Evolutionary conservation across 2,797 vertebrate species (phyloP).

Genomic region (Dromococcyx pavoninus): DNA sequence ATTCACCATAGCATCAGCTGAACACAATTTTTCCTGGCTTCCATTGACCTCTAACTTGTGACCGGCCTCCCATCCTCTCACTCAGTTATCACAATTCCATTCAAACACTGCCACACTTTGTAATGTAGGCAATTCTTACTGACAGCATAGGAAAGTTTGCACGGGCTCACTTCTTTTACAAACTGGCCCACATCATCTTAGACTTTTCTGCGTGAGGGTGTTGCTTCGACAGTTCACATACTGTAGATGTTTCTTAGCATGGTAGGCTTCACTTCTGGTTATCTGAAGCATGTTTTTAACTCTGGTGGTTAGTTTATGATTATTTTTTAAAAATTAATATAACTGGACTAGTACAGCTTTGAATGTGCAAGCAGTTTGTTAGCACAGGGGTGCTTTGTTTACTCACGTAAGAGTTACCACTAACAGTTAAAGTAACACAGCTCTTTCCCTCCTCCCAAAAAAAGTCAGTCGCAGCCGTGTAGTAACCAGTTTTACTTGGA

Average conservation of each 20-base stretch:
- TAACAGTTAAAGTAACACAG: not conserved
- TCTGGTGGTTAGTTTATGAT: not conserved
- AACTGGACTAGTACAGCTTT: not conserved
- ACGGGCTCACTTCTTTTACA: not conserved
- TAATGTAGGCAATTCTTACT: slow-evolving; percentile 45
- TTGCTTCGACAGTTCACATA: not conserved
- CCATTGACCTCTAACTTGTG: slow-evolving; percentile 57
- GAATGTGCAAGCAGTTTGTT: not conserved
- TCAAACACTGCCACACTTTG: slow-evolving; percentile 73
- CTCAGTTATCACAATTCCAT: slow-evolving; percentile 38
- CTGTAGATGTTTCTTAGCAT: not conserved
- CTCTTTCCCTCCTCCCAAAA: not conserved
- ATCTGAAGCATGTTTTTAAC: not conserved
- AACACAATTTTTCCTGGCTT: slow-evolving; percentile 53
- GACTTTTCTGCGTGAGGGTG: not conserved
- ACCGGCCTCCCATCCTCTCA: slow-evolving; percentile 22
- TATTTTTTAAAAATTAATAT: not conserved
- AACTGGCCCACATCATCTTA: not conserved
- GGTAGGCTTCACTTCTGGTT: not conserved
- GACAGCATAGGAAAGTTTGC: slow-evolving; percentile 38
- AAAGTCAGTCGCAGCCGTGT: accelerated
- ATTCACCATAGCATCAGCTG: slow-evolving; percentile 53
- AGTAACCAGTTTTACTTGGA: not conserved
- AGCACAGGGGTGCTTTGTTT: not conserved
- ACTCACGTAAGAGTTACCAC: not conserved